A percentile compares a stretch with the other conserved stretches of the same genome.
Evolutionary conservation across 2,113 vertebrate genomes (phyloP).

Genomic region (Pollachius pollachius): DNA sequence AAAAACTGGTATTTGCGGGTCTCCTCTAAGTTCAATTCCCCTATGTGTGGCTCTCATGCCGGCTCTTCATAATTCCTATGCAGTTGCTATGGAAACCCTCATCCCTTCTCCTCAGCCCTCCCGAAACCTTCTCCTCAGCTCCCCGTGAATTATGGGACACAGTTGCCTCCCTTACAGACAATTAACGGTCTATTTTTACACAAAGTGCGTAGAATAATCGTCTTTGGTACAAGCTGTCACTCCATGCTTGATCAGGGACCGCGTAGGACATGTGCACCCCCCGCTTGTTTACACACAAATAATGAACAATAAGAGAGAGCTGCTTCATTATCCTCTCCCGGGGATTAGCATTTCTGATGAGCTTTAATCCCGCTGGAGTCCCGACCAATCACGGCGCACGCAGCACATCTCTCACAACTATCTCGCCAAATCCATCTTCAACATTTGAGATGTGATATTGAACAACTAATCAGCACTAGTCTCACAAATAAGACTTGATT

Average conservation of each 20-base stretch:
- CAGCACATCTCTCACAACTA: too few species aligned
- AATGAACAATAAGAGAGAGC: slow-evolving; percentile 51
- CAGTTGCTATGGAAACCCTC: slow-evolving; percentile 68
- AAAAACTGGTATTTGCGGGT: neutral
- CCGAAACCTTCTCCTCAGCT: slow-evolving; percentile 42
- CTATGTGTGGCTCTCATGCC: slow-evolving; percentile 32
- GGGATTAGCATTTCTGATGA: too few species aligned
- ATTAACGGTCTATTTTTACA: slow-evolving; percentile 34
- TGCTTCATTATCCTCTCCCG: neutral
- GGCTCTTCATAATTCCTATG: slow-evolving; percentile 44
- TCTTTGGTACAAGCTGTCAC: slow-evolving; percentile 24
- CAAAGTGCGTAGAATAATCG: slow-evolving; percentile 42
- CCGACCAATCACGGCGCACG: too few species aligned
- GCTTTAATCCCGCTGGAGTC: too few species aligned
- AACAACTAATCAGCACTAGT: too few species aligned
- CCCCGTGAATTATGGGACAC: slow-evolving; percentile 52
- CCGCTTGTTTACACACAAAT: slow-evolving; percentile 26
- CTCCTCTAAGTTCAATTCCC: slow-evolving; percentile 6
- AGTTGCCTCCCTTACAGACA: slow-evolving; percentile 43
- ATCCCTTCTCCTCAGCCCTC: slow-evolving; percentile 41
- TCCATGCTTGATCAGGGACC: slow-evolving; percentile 28
- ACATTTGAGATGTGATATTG: too few species aligned
- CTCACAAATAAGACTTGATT: too few species aligned
- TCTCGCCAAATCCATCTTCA: too few species aligned
- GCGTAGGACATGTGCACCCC: slow-evolving; percentile 7